Evolutionary conservation across 2,888 invertebrate genomes (phyloP).

Genomic region (Latheticus oryzae): DNA sequence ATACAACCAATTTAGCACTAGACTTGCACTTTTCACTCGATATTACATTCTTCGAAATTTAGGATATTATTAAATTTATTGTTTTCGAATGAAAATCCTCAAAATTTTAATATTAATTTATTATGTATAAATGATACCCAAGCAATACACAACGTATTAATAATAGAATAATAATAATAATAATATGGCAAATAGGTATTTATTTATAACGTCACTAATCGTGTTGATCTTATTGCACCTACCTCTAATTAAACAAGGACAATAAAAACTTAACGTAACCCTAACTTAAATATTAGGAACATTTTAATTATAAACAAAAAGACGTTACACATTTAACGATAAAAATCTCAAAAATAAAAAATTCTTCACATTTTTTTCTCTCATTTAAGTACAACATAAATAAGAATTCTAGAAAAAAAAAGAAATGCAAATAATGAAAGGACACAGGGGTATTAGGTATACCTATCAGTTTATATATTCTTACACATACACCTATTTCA

Average conservation of each 20-base stretch:
- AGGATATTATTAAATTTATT: too few relatives aligned
- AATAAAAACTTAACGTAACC: slow-evolving; percentile 60
- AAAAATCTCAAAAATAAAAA: slow-evolving; percentile 49
- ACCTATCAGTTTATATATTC: slow-evolving; percentile 57
- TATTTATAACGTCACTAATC: slow-evolving; percentile 61
- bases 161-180: slow-evolving; percentile 61
- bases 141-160: slow-evolving; percentile 66
- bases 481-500: slow-evolving; percentile 63
- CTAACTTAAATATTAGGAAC: slow-evolving; percentile 62
- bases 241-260: slow-evolving; percentile 61
- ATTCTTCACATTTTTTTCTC: slow-evolving; percentile 36
- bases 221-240: slow-evolving; percentile 66
- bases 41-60: too few relatives aligned
- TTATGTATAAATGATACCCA: slow-evolving; percentile 67
- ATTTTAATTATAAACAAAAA: slow-evolving; percentile 60
- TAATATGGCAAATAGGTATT: slow-evolving; percentile 66
- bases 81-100: too few relatives aligned
- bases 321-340: slow-evolving; percentile 47
- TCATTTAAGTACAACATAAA: slow-evolving; percentile 53
- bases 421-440: slow-evolving; percentile 60
- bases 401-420: slow-evolving; percentile 45
- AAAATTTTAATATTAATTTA: slow-evolving; percentile 63
- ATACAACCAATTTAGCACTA: too few relatives aligned
- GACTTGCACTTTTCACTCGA: too few relatives aligned
- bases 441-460: slow-evolving; percentile 51